Evolutionary conservation across 1,140 invertebrate species (phyloP).

Genomic region (Ceratosolen solmsi): DNA sequence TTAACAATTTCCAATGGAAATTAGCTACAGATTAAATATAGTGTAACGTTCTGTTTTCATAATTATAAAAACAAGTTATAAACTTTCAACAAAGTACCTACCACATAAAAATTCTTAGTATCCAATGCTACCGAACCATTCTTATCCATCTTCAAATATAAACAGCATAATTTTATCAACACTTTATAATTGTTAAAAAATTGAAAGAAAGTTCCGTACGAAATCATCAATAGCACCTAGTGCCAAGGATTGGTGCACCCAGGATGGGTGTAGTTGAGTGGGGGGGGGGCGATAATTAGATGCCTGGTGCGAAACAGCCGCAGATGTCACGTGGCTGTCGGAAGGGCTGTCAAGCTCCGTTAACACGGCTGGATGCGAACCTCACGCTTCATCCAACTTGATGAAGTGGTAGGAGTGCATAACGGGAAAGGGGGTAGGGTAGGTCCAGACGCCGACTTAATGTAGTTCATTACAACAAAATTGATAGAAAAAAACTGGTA

Average conservation of each 20-base stretch:
- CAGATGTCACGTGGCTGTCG: conserved; percentile 71
- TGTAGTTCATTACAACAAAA: neutral
- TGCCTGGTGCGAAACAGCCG: conserved; percentile 64
- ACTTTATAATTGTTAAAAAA: too few relatives aligned
- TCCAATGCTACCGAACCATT: too few relatives aligned
- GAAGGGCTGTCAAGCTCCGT: conserved; percentile 69
- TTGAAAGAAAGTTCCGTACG: too few relatives aligned
- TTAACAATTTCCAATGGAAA: too few relatives aligned
- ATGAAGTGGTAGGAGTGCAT: conserved; percentile 23
- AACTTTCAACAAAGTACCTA: too few relatives aligned
- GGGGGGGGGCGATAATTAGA: conserved; percentile 66
- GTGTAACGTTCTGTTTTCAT: too few relatives aligned
- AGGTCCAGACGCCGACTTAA: neutral
- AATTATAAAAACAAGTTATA: too few relatives aligned
- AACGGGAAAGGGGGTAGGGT: neutral
- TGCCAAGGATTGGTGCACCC: neutral
- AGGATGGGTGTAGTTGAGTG: conserved; percentile 1
- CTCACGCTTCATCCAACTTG: conserved; percentile 4
- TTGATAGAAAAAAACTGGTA: neutral
- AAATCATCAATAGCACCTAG: neutral
- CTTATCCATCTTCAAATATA: too few relatives aligned
- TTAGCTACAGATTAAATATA: too few relatives aligned
- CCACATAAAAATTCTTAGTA: too few relatives aligned
- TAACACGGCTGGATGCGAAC: conserved; percentile 56
- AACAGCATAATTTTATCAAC: too few relatives aligned